phyloP scores from a whole-genome alignment of 2,888 invertebrate species.

The Acronicta aceris region DNA sequence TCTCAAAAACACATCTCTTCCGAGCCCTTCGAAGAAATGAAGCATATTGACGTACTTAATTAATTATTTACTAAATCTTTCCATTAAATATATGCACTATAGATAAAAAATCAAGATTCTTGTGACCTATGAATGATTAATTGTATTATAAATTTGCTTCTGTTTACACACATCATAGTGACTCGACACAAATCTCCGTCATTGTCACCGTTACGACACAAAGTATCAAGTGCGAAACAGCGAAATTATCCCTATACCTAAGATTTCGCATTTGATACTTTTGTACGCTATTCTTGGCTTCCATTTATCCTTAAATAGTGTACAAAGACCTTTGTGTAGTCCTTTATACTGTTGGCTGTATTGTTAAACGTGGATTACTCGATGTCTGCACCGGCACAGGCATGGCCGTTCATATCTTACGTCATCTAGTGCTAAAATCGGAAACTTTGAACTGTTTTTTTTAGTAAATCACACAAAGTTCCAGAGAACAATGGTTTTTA shows the following conservation, averaged over 20 bases:
- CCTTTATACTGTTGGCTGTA: slow-evolving; percentile 17
- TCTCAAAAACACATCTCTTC: no score
- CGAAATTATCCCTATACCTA: no score
- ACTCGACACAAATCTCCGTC: slow-evolving; percentile 21
- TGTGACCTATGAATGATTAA: slow-evolving; percentile 15
- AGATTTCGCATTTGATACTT: slow-evolving; percentile 12
- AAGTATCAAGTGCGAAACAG: background rate
- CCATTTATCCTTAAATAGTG: slow-evolving; percentile 14
- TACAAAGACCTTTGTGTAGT: slow-evolving; percentile 36
- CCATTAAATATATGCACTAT: background rate
- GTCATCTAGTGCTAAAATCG: background rate
- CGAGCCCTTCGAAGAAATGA: background rate
- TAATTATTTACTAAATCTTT: no score
- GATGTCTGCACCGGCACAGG: background rate
- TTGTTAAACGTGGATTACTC: background rate
- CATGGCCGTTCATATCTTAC: background rate
- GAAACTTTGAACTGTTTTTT: no score
- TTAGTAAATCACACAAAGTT: no score
- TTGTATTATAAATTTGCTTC: slow-evolving; percentile 15
- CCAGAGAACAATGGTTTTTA: no score
- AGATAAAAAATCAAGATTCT: background rate
- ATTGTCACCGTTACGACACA: slow-evolving; percentile 3
- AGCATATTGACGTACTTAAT: background rate
- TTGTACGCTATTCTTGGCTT: slow-evolving; percentile 26
- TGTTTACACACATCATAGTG: slow-evolving; percentile 13